A percentile compares a stretch with the other conserved stretches of the same genome.
Evolutionary conservation across 1,140 invertebrate species (phyloP).

Genomic region (Maconellicoccus hirsutus): DNA sequence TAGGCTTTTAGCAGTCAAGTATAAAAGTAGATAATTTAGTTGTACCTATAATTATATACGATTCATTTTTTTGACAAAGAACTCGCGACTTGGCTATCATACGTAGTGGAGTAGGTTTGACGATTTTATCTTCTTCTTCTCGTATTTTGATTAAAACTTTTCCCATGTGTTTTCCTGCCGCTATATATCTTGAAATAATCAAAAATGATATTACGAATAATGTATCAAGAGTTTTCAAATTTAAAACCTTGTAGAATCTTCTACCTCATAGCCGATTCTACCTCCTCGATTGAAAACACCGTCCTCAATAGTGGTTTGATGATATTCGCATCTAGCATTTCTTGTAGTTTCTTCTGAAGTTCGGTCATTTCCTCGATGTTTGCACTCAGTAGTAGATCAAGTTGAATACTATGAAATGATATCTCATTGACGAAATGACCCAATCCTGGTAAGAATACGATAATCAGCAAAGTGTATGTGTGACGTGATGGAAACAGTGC

Average conservation of each 20-base stretch:
- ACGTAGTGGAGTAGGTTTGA: constrained; percentile 30
- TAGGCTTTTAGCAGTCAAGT: no score
- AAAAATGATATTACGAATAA: constrained; percentile 46
- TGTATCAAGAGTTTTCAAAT: constrained; percentile 34
- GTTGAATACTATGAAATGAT: background rate
- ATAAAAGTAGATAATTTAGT: no score
- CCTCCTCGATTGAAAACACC: background rate
- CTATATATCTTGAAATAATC: background rate
- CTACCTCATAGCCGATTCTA: constrained; percentile 35
- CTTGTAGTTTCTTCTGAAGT: background rate
- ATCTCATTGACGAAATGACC: background rate
- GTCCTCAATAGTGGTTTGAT: background rate
- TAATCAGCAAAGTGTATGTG: no score
- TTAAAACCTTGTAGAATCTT: background rate
- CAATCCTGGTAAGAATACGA: background rate
- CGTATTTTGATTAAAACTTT: constrained; percentile 66
- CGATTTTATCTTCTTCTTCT: constrained; percentile 37
- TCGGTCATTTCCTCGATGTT: background rate
- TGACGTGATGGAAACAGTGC: no score
- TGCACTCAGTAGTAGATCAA: constrained; percentile 28
- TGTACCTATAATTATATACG: background rate
- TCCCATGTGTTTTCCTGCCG: constrained; percentile 59
- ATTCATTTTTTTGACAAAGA: constrained; percentile 26
- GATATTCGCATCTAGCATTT: background rate
- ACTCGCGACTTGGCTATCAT: constrained; percentile 43